These are phyloP conservation scores for Tympanoctomys barrerae DNA, from an alignment of 2,797 vertebrate species.

Conservation along the genomic window DNA sequence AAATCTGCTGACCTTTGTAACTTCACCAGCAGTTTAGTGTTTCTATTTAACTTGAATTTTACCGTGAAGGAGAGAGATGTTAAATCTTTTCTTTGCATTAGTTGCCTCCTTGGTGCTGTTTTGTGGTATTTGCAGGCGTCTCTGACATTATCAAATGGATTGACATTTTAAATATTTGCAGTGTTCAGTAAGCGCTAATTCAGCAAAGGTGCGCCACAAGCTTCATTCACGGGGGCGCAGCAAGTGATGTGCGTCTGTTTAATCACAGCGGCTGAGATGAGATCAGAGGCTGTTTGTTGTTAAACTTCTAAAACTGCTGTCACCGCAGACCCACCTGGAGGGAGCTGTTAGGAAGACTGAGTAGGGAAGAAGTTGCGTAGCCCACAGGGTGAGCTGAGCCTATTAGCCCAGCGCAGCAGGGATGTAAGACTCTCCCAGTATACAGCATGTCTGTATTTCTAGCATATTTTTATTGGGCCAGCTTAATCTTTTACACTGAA, in stretches of 20 bases:
- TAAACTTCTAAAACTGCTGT: slow-evolving; percentile 88
- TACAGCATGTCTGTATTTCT: not conserved
- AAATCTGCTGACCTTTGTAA: slow-evolving; percentile 82
- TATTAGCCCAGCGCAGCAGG: slow-evolving; percentile 51
- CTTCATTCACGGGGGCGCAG: slow-evolving; percentile 87
- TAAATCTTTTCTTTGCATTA: slow-evolving; percentile 84
- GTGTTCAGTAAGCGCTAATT: slow-evolving; percentile 93
- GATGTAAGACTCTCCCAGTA: not conserved
- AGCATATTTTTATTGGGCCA: not conserved
- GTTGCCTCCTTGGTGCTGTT: slow-evolving; percentile 89
- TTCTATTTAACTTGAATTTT: slow-evolving; percentile 83
- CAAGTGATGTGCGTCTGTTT: slow-evolving; percentile 93
- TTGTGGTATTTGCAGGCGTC: slow-evolving; percentile 91
- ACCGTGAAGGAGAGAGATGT: slow-evolving; percentile 85
- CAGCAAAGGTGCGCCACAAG: slow-evolving; percentile 90
- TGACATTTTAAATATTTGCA: slow-evolving; percentile 97
- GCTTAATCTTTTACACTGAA: not conserved
- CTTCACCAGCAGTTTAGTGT: slow-evolving; percentile 79
- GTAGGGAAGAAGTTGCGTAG: slow-evolving; percentile 61
- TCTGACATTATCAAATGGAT: slow-evolving; percentile 95
- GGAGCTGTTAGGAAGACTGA: slow-evolving; percentile 71
- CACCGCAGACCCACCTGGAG: slow-evolving; percentile 81
- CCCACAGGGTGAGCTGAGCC: slow-evolving; percentile 41
- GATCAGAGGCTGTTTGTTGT: slow-evolving; percentile 89
- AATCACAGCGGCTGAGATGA: slow-evolving; percentile 91